Evolutionary conservation across 2,888 invertebrate species (phyloP).

Genomic region (Polymixis lichenea): DNA sequence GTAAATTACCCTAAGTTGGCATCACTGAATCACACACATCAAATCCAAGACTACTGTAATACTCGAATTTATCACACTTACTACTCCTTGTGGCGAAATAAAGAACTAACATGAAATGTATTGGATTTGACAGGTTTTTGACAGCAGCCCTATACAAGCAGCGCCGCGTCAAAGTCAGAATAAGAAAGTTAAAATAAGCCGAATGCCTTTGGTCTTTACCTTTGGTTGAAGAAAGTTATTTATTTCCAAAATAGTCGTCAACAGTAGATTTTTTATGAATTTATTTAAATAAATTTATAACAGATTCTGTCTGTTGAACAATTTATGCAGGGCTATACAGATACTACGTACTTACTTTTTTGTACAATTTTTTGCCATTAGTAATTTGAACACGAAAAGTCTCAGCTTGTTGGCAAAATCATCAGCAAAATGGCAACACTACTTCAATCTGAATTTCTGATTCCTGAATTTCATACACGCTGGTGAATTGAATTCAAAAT

Average conservation of each 20-base stretch:
- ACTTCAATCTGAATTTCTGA: slow-evolving; percentile 8
- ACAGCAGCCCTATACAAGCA: too few species aligned
- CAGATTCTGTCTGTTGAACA: neutral
- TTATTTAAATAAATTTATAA: too few species aligned
- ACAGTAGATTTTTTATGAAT: too few species aligned
- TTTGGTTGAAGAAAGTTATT: neutral
- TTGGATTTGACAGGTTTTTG: slow-evolving; percentile 1
- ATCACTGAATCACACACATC: too few species aligned
- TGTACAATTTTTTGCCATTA: neutral
- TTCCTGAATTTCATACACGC: slow-evolving; percentile 35
- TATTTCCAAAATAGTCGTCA: too few species aligned
- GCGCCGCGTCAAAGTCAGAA: too few species aligned
- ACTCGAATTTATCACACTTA: neutral
- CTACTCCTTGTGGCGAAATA: neutral
- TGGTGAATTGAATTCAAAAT: slow-evolving; percentile 19
- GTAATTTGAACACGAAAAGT: neutral
- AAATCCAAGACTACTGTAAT: too few species aligned
- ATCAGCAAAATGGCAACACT: slow-evolving; percentile 26
- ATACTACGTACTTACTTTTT: neutral
- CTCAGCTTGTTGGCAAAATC: neutral
- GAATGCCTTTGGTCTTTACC: too few species aligned
- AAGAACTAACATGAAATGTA: neutral
- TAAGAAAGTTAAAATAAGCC: neutral
- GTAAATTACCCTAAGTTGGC: too few species aligned
- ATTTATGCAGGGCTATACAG: neutral